Evolutionary conservation across 2,113 vertebrate species (phyloP).

Genomic region (Rattus rattus): DNA sequence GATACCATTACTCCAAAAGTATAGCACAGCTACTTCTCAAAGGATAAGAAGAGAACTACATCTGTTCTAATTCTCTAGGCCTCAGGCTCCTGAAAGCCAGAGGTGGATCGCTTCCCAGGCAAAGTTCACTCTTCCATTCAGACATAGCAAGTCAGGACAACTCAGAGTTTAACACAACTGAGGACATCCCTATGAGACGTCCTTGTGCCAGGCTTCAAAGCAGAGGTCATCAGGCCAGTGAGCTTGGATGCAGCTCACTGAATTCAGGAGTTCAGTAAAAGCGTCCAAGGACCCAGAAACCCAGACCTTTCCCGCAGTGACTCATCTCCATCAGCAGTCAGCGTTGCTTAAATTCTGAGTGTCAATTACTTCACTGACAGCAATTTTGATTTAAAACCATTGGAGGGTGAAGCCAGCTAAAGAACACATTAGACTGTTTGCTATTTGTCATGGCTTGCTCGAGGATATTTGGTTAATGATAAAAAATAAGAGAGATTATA

Average conservation of each 20-base stretch:
- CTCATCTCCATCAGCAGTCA: conserved; percentile 14
- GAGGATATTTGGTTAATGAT: neutral
- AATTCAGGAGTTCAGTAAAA: neutral
- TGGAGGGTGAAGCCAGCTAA: neutral
- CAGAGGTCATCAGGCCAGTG: neutral
- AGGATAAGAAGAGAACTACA: conserved; percentile 1
- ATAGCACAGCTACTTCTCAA: neutral
- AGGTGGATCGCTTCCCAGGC: neutral
- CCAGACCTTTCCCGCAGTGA: conserved; percentile 42
- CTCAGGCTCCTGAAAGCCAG: neutral
- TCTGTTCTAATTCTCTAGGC: neutral
- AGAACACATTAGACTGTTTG: neutral
- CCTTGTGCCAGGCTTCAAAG: neutral
- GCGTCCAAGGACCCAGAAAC: neutral
- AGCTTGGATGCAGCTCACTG: neutral
- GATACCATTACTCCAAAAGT: neutral
- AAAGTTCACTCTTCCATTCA: neutral
- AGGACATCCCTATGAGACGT: neutral
- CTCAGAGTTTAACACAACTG: neutral
- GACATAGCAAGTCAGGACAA: neutral
- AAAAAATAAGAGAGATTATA: neutral
- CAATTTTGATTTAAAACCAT: neutral
- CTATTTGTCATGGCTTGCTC: neutral
- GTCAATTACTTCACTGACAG: neutral
- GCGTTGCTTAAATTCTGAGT: neutral